Percentiles rank a stretch among this genome's conserved stretches.
Conservation (phyloP, 2,888 invertebrate species). For the Heteromurus nitidus region DNA sequence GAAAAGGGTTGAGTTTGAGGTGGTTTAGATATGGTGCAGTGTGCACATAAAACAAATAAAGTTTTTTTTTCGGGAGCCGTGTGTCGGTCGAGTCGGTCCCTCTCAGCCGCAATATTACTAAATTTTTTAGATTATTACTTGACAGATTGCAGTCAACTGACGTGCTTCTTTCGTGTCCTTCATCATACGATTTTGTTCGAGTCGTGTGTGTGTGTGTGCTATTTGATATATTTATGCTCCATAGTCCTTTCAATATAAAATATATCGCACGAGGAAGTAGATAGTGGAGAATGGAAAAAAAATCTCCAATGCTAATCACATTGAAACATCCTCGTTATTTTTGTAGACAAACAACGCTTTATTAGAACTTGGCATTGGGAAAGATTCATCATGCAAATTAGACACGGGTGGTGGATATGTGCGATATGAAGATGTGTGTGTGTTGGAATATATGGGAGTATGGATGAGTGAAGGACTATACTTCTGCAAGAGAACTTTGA, state of each 20-base stretch:
- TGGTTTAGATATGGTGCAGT: neutral
- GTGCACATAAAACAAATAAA: constrained; percentile 33
- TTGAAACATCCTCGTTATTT: constrained; percentile 25
- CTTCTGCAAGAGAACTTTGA: no score
- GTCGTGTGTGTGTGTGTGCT: no score
- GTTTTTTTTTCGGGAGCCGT: no score
- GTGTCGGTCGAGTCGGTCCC: no score
- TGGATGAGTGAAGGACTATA: no score
- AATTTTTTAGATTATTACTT: constrained; percentile 51
- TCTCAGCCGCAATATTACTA: constrained; percentile 43
- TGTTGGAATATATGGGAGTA: no score
- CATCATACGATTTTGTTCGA: neutral
- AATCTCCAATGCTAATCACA: constrained; percentile 60
- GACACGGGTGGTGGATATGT: neutral
- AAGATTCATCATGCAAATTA: constrained; percentile 39
- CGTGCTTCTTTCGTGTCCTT: neutral
- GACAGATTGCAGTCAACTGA: constrained; percentile 52
- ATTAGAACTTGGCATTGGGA: no score
- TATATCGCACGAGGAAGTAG: neutral
- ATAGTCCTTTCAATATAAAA: no score
- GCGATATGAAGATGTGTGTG: constrained; percentile 26
- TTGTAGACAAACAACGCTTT: no score
- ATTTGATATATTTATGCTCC: no score
- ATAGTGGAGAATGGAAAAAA: constrained; percentile 16
- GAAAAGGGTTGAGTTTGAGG: constrained; percentile 24